Base-by-base conservation (phyloP, 2,888 invertebrate species). In the Brachylomia viminalis region DNA sequence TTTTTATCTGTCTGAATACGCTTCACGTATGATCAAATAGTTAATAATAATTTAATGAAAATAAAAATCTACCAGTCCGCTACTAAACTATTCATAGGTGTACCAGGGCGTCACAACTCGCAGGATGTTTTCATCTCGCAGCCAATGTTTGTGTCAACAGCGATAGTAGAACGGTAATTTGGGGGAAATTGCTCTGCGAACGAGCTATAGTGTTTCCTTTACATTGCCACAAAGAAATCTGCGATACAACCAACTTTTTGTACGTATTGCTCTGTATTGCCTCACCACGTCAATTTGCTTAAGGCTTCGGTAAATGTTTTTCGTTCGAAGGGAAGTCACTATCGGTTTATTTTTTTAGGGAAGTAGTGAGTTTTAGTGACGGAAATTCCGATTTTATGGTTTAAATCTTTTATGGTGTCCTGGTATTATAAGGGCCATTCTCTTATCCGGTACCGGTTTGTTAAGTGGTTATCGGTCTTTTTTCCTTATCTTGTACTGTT, bases 91-190 rank as follows among this genome's bases (percentile, higher is more conserved):
- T 88, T 87, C 78, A 33, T 80, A 86, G 75, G 69, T 89, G 72
- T 78, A 89, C 86, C 64, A 88, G 79, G 81, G 76, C 74, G 56
- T 76, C 86, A 87, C 75, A 75, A 61, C 66, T 73, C 76, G 87
- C 90, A 92, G 94, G 94, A 94, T 94, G 95, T 95, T 95, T 95
- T 93, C 91, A 87, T 89, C 87, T 88, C 85, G 77, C 86, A 80
- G 42, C 72, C 61, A 90, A 91, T 94, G 93, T 95, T 95, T 95
- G 88, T 92, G 91, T 94, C 93, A 95, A 94, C 94, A 94, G 68
- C 87, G 92, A 91, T 90, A 91, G 79, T 79, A 65, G 61, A 72
- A 58, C 71, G 73, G 76, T 64, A 77, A 75, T 85, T 87, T 78
- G 83, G 72, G 80, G 84, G 68, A 89, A 90, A 90, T 87, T 80